Evolutionary conservation across 2,888 invertebrate species (phyloP).

Genomic region (Crematogaster levior): DNA sequence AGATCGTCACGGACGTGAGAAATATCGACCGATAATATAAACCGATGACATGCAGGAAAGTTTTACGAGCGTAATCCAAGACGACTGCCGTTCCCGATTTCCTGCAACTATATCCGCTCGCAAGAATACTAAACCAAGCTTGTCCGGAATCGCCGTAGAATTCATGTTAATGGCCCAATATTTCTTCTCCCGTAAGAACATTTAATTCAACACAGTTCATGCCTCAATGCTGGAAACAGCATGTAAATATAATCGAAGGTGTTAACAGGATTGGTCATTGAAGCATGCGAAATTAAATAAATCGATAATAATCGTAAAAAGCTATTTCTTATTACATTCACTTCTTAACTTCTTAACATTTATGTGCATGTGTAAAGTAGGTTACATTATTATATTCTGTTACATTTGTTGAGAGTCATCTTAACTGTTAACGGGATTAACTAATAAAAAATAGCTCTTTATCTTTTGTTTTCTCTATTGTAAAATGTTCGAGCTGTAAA

Average conservation of each 20-base stretch:
- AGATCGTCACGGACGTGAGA: conserved; percentile 27
- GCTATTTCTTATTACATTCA: background rate
- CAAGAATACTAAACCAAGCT: background rate
- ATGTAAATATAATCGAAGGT: conserved; percentile 15
- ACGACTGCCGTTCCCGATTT: conserved; percentile 9
- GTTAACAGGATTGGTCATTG: conserved; percentile 7
- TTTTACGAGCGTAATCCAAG: conserved; percentile 44
- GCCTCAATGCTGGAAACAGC: conserved; percentile 10
- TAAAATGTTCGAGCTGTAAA: background rate
- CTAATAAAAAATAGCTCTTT: background rate
- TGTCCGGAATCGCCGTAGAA: conserved; percentile 10
- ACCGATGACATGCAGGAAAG: conserved; percentile 44
- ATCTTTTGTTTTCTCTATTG: background rate
- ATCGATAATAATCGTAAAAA: background rate
- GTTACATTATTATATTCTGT: background rate
- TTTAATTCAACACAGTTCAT: conserved; percentile 23
- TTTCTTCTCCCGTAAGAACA: conserved; percentile 8
- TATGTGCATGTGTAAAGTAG: background rate
- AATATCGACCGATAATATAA: conserved; percentile 49
- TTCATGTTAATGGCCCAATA: conserved; percentile 43
- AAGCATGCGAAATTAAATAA: background rate
- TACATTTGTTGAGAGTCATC: background rate
- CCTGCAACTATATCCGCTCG: background rate
- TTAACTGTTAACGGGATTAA: background rate
- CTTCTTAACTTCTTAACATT: background rate